These are phyloP conservation scores for Eulemur albifrons DNA, from an alignment of 2,797 vertebrate species.

Conservation along the genomic window DNA sequence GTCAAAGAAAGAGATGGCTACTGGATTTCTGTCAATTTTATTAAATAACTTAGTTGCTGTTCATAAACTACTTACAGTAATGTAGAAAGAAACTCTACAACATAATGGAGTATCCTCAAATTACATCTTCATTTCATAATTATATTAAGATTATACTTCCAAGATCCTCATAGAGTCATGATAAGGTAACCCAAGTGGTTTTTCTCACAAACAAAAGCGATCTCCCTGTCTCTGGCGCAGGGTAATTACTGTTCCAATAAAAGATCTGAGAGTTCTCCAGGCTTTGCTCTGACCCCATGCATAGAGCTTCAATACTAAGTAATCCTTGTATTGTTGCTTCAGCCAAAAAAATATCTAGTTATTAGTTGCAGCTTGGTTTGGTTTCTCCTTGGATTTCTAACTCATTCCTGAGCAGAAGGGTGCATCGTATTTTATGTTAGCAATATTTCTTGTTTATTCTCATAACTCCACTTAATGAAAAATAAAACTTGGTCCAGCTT, in stretches of 20 bases:
- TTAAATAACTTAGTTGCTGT: slow-evolving; percentile 63
- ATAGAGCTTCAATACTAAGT: background rate
- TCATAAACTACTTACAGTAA: slow-evolving; percentile 54
- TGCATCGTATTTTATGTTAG: slow-evolving; percentile 40
- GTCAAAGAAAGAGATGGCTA: slow-evolving; percentile 26
- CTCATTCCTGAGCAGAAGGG: slow-evolving; percentile 60
- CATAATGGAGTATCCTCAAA: slow-evolving; percentile 51
- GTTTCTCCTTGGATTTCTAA: slow-evolving; percentile 65
- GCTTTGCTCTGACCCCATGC: slow-evolving; percentile 40
- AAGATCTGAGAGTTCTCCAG: slow-evolving; percentile 58
- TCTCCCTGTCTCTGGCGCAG: background rate
- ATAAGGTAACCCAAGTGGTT: slow-evolving; percentile 56
- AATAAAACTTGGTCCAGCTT: slow-evolving; percentile 45
- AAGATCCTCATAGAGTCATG: slow-evolving; percentile 5
- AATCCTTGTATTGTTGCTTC: slow-evolving; percentile 57
- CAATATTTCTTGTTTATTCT: slow-evolving; percentile 67
- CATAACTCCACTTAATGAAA: slow-evolving; percentile 50
- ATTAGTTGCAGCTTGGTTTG: slow-evolving; percentile 59
- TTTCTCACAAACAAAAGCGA: slow-evolving; percentile 49
- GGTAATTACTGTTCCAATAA: slow-evolving; percentile 59
- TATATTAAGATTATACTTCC: slow-evolving; percentile 47
- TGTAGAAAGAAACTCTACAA: background rate
- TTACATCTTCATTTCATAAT: slow-evolving; percentile 67
- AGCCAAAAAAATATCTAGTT: slow-evolving; percentile 50
- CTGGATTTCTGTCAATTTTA: slow-evolving; percentile 52